phyloP scores from a whole-genome alignment of 2,888 invertebrate species.

The Lasioglossum vierecki region DNA sequence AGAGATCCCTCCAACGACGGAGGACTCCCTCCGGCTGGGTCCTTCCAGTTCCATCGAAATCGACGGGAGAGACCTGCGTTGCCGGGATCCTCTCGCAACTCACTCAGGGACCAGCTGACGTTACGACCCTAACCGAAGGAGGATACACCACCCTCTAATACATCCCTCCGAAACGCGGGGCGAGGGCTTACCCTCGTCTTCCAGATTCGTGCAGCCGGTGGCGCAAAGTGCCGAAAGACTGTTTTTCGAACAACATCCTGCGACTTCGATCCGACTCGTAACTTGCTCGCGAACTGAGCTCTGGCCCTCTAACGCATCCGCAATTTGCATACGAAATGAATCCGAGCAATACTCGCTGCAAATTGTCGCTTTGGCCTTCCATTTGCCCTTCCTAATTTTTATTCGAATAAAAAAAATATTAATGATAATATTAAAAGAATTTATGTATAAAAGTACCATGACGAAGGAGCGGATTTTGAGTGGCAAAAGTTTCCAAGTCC shows the following conservation, averaged over 20 bases:
- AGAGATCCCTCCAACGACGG: constrained; percentile 50
- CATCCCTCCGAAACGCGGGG: constrained; percentile 46
- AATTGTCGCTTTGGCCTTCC: too few species aligned
- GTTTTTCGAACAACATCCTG: constrained; percentile 67
- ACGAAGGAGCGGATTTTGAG: too few species aligned
- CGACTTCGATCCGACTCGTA: constrained; percentile 51
- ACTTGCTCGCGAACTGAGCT: constrained; percentile 23
- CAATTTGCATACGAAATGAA: not conserved
- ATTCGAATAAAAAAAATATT: too few species aligned
- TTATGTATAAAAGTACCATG: too few species aligned
- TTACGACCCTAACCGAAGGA: constrained; percentile 68
- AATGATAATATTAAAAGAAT: too few species aligned
- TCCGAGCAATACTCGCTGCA: not conserved
- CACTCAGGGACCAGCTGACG: constrained; percentile 75
- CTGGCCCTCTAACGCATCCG: not conserved
- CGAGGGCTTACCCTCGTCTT: constrained; percentile 40
- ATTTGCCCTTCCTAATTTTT: too few species aligned
- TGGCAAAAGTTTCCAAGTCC: too few species aligned
- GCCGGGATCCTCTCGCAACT: constrained; percentile 67
- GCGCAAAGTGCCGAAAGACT: constrained; percentile 65
- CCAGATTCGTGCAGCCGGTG: constrained; percentile 65
- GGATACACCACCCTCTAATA: constrained; percentile 54
- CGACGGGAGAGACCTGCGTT: constrained; percentile 51
- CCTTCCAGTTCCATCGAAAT: constrained; percentile 64
- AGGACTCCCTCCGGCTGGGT: constrained; percentile 43